Percentiles rank a stretch among this genome's conserved stretches.
Conservation (phyloP, 2,797 vertebrate species). For the Coccyzus lansbergi region DNA sequence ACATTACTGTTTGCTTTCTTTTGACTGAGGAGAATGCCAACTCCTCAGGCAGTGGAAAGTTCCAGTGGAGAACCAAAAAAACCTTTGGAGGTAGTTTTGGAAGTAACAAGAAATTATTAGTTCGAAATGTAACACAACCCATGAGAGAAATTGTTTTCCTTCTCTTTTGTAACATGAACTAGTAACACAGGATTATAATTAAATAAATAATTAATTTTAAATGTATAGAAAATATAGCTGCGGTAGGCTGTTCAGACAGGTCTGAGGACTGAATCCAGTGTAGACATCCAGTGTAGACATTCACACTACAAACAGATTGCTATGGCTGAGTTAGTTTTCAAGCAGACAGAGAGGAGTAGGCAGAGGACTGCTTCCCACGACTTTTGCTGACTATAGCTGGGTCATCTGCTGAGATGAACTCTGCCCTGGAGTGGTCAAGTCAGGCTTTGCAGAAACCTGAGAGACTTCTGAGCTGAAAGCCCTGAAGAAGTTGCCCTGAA, state of each 20-base stretch:
- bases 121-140: neutral
- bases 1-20: neutral
- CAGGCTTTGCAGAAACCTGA: neutral
- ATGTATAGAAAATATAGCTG: neutral
- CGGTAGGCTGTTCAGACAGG: neutral
- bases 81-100: neutral
- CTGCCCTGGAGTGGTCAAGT: neutral
- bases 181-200: neutral
- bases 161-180: neutral
- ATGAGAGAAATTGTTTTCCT: neutral
- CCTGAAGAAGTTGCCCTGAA: neutral
- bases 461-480: neutral
- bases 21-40: neutral
- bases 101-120: neutral
- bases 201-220: neutral
- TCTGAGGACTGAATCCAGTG: neutral
- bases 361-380: neutral
- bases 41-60: neutral
- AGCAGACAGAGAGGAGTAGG: neutral
- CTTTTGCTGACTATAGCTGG: neutral
- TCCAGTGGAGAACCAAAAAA: neutral
- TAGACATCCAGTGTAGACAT: rapidly evolving
- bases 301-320: neutral
- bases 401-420: neutral
- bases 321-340: neutral